Evolutionary conservation across 2,888 invertebrate species (phyloP), one percentile per base, ranked within the genome.

Genomic region (Mythimna albipuncta): DNA sequence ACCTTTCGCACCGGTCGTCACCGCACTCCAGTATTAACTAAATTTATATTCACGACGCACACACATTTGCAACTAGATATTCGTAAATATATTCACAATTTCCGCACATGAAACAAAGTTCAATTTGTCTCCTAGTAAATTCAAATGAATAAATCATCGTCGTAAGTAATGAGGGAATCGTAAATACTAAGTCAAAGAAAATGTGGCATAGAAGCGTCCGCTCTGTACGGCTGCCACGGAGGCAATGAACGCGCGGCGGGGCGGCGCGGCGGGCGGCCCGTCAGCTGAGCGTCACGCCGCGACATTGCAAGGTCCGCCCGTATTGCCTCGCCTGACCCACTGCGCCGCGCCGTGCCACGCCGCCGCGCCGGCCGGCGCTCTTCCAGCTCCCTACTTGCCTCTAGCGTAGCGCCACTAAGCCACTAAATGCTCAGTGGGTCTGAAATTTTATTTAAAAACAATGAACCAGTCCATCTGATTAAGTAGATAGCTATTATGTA

Each of bases 191-290:
- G 82, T 80, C 84, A 65, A 84, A 74, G 78, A 82, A 82, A 85
- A 81, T 83, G 81, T 87, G 78, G 89, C 94, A 93, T 94, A 90
- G 86, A 85, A 81, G 87, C 95, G 93, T 91, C 92, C 92, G 93
- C 92, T 93, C 95, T 89, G 94, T 91, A 91, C 95, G 95, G 95
- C 95, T 93, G 97, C 97, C 97, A 96, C 97, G 97, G 96, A 97
- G 97, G 96, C 97, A 97, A 97, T 97, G 97, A 97, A 97, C 97
- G 97, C 96, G 79, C 79, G 81, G 79, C 79, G 95, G 94, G 94
- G 90, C 87, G 89, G 67, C 82, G 89, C 86, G 93, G 91, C 92
- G 89, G 92, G 93, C 91, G 91, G 92, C 92, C 91, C 93, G 93
- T 96, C 96, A 96, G 96, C 96, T 96, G 96, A 96, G 96, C 96